Evolutionary conservation across 1,140 invertebrate genomes (phyloP), one percentile per base, ranked within the genome.

Genomic region (Metaphire vulgaris): DNA sequence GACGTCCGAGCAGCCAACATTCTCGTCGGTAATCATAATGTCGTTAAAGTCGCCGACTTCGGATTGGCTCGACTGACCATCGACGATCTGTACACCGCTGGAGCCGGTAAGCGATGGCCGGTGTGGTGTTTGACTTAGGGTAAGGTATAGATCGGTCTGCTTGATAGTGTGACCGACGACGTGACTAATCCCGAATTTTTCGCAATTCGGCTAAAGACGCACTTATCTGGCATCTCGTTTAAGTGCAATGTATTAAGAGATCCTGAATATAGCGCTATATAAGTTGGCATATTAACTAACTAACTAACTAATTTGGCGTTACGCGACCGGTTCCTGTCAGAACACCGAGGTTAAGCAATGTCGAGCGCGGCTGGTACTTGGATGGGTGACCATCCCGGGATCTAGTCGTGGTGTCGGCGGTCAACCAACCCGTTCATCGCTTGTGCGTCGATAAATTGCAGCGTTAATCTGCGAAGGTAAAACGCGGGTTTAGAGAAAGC

Each of bases 11-110:
- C 85, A 26, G 85, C 85, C 34, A 86, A 86, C 76, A 94, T 97
- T 12, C 88, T 98, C 29, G 96, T 99, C 77, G 95, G 95, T 32
- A 95, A 97, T 80, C 95, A 97, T 83, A 96, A 97, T 85, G 94
- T 84, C 64, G 84, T 85, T 0, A 98, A 89, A 88, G 96, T 98
- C 80, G 97, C 94, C 82, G 97, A 99, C 87, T 99, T 99, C 86
- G 96, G 96, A 34, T 87, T 99, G 68, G 96, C 97, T 2, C 89
- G 96, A 79, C 72, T 85, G 78, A 92, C 98, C 2, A 96, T 98
- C 81, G 94, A 96, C 85, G 95, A 73, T 21, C 29, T 77, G 0
- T 77, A 77, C 67, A 29, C 31, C 1, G 76, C 73, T 1, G 28
- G 34, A 29, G 76, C 76, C 68, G 31, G 72, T 73, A 16, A 73